A percentile compares a stretch with the other conserved stretches of the same genome.
Evolutionary conservation across 2,888 invertebrate species (phyloP).

Genomic region (Rotaria macrura): DNA sequence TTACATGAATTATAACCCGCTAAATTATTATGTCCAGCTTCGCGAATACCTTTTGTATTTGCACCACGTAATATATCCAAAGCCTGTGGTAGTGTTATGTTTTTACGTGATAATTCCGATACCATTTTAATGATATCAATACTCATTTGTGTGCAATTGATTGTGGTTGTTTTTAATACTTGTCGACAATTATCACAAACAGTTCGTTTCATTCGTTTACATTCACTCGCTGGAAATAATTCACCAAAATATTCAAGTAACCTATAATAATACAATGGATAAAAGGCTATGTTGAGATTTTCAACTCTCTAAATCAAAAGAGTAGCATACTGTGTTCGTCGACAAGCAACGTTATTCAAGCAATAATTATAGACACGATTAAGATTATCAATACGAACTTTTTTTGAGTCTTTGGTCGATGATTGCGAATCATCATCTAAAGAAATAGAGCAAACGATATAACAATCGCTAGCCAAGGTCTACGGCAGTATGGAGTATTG

Average conservation of each 20-base stretch:
- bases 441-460: not conserved
- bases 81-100: not conserved
- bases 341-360: conserved; percentile 82
- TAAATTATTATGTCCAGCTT: not conserved
- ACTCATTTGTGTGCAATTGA: not conserved
- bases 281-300: too few relatives aligned
- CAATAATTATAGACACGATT: conserved; percentile 79
- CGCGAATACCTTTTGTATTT: not conserved
- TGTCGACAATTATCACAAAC: not conserved
- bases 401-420: not conserved
- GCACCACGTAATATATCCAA: conserved; percentile 7
- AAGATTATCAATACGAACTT: conserved; percentile 61
- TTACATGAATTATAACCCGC: not conserved
- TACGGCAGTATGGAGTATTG: too few relatives aligned
- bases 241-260: conserved; percentile 80
- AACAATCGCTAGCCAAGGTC: too few relatives aligned
- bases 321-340: conserved; percentile 57
- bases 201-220: not conserved
- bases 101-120: not conserved
- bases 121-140: not conserved
- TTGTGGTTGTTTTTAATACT: not conserved
- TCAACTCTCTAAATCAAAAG: too few relatives aligned
- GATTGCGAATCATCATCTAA: not conserved
- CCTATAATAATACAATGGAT: too few relatives aligned
- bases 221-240: conserved; percentile 45